Percentiles rank a stretch among this genome's conserved stretches.
These are phyloP conservation scores for Lepidotrigona ventralis DNA, from an alignment of 1,140 invertebrate genomes.

Conservation along the genomic window DNA sequence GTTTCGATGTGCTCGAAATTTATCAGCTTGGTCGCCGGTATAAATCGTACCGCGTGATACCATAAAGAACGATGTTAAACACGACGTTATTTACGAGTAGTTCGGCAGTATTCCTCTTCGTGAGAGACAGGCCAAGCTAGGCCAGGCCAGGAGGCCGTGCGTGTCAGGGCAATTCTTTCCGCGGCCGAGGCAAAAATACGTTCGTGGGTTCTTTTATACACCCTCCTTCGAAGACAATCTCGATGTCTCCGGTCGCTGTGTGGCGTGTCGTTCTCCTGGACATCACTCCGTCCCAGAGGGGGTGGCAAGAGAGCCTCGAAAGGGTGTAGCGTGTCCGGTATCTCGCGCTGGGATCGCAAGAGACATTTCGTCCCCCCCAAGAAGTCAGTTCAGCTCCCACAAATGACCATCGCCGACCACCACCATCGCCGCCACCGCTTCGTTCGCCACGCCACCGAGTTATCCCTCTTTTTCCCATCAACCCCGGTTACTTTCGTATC, in stretches of 20 bases:
- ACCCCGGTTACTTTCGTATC: constrained; percentile 60
- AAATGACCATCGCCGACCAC: constrained; percentile 78
- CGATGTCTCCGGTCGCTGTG: constrained; percentile 55
- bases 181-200: constrained; percentile 61
- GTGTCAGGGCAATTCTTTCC: constrained; percentile 66
- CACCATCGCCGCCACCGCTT: constrained; percentile 30
- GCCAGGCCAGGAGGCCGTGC: constrained; percentile 38
- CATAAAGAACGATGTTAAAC: constrained; percentile 58
- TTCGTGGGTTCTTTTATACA: constrained; percentile 63
- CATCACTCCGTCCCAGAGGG: constrained; percentile 66
- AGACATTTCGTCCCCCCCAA: constrained; percentile 76
- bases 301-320: constrained; percentile 52
- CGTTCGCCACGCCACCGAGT: constrained; percentile 50
- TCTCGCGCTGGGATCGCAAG: constrained; percentile 76
- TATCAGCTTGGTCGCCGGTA: constrained; percentile 40
- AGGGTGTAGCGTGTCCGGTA: constrained; percentile 78
- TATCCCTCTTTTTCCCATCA: constrained; percentile 49
- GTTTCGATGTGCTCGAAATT: constrained; percentile 36
- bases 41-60: constrained; percentile 46
- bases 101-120: constrained; percentile 59
- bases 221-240: constrained; percentile 69
- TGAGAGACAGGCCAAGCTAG: constrained; percentile 48
- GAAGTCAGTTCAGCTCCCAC: constrained; percentile 69
- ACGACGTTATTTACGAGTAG: constrained; percentile 63
- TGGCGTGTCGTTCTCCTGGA: constrained; percentile 70